These are phyloP conservation scores for Cephalotes varians DNA, from an alignment of 2,888 invertebrate genomes.

Conservation along the genomic window DNA sequence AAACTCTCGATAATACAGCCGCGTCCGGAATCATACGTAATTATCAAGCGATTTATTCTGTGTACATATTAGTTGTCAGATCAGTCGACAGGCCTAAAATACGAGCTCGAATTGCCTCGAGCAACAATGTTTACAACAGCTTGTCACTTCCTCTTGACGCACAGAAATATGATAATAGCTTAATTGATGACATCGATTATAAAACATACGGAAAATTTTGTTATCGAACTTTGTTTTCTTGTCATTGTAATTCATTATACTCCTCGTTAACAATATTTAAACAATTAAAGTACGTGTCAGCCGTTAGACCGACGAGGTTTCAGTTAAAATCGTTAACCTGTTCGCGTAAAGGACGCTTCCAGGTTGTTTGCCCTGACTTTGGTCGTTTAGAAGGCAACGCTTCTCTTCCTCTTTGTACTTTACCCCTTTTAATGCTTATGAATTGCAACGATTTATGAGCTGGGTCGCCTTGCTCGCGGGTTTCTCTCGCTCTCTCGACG, in stretches of 20 bases:
- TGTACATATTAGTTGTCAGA: not conserved
- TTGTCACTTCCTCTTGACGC: constrained; percentile 28
- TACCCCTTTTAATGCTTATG: constrained; percentile 45
- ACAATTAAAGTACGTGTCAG: constrained; percentile 1
- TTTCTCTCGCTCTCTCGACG: constrained; percentile 11
- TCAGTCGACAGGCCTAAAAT: not conserved
- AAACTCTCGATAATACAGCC: not conserved
- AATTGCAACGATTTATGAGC: constrained; percentile 47
- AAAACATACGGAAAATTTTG: not conserved
- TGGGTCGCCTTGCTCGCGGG: constrained; percentile 32
- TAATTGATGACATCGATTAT: not conserved
- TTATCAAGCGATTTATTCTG: constrained; percentile 29
- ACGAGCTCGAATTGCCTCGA: constrained; percentile 15
- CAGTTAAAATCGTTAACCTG: constrained; percentile 15
- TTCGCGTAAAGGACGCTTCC: constrained; percentile 17
- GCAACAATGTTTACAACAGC: constrained; percentile 1
- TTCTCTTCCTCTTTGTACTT: constrained; percentile 38
- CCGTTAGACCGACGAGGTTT: not conserved
- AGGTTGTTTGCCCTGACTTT: constrained; percentile 46
- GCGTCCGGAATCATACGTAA: not conserved
- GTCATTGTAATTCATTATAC: not conserved
- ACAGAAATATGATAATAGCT: not conserved
- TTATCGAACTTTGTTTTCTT: not conserved
- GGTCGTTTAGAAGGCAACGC: constrained; percentile 37
- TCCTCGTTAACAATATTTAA: not conserved